These are phyloP conservation scores for Andrena bucephala DNA, from an alignment of 2,888 invertebrate genomes.

Conservation along the genomic window DNA sequence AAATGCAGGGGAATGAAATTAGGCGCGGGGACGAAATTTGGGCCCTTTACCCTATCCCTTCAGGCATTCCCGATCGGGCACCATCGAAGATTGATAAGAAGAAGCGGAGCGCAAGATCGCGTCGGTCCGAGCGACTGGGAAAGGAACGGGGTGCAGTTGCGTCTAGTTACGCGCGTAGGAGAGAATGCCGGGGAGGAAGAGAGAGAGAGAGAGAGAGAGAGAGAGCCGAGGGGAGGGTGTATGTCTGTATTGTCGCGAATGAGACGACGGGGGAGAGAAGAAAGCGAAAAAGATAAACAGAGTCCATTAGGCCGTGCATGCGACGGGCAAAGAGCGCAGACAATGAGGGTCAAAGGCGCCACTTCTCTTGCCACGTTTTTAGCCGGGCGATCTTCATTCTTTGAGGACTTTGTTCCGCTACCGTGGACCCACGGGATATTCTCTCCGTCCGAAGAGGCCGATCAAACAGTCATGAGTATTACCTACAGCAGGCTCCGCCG, in stretches of 20 bases:
- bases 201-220: conserved; percentile 24
- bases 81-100: conserved; percentile 8
- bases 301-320: conserved; percentile 65
- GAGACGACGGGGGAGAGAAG: conserved; percentile 59
- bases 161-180: conserved; percentile 30
- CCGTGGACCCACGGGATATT: conserved; percentile 66
- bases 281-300: conserved; percentile 66
- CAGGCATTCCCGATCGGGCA: background rate
- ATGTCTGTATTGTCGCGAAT: conserved; percentile 57
- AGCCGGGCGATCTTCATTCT: conserved; percentile 76
- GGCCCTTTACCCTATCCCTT: background rate
- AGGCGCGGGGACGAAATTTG: background rate
- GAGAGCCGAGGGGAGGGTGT: conserved; percentile 25
- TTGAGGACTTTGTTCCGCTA: conserved; percentile 68
- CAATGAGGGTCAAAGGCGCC: conserved; percentile 78
- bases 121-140: background rate
- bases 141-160: conserved; percentile 32
- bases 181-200: conserved; percentile 4
- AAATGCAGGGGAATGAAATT: background rate
- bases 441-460: conserved; percentile 61
- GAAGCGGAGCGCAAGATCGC: conserved; percentile 3
- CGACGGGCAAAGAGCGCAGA: conserved; percentile 70
- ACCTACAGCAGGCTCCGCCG: conserved; percentile 47
- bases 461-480: conserved; percentile 66
- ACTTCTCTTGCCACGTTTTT: conserved; percentile 76